A percentile compares a stretch with the other conserved stretches of the same genome.
phyloP scores from a whole-genome alignment of 1,140 invertebrate species.

The Harlomillsia oculata region DNA sequence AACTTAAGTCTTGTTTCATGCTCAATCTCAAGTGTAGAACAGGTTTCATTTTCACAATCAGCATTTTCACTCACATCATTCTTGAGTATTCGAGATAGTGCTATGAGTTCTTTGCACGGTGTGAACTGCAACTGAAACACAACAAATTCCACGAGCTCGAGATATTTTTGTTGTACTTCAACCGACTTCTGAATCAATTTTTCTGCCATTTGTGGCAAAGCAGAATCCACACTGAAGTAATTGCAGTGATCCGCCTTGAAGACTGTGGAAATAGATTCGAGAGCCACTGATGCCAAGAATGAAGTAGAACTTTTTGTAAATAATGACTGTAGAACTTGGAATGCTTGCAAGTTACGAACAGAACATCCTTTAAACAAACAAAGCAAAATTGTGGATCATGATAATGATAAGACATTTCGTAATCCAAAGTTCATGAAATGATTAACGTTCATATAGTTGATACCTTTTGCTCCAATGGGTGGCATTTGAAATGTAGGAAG shows the following conservation, averaged over 20 bases:
- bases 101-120: conserved; percentile 96
- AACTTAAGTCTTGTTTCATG: conserved; percentile 28
- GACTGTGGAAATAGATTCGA: conserved; percentile 91
- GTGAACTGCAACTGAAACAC: conserved; percentile 97
- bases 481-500: conserved; percentile 85
- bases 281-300: conserved; percentile 73
- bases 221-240: conserved; percentile 95
- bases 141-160: conserved; percentile 89
- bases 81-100: conserved; percentile 54
- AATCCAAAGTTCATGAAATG: neutral
- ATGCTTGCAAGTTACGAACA: conserved; percentile 87
- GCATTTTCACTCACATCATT: conserved; percentile 18
- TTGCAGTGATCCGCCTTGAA: conserved; percentile 97
- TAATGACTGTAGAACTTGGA: conserved; percentile 86
- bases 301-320: conserved; percentile 81
- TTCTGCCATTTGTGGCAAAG: conserved; percentile 80
- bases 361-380: conserved; percentile 48
- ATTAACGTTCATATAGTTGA: conserved; percentile 26
- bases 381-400: neutral
- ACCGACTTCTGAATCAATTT: conserved; percentile 80
- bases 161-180: conserved; percentile 89
- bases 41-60: conserved; percentile 1
- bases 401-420: neutral
- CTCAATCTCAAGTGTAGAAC: conserved; percentile 16
- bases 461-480: conserved; percentile 76